A percentile compares a stretch with the other conserved stretches of the same genome.
phyloP scores from a whole-genome alignment of 2,113 vertebrate species.

The Pelodiscus sinensis region DNA sequence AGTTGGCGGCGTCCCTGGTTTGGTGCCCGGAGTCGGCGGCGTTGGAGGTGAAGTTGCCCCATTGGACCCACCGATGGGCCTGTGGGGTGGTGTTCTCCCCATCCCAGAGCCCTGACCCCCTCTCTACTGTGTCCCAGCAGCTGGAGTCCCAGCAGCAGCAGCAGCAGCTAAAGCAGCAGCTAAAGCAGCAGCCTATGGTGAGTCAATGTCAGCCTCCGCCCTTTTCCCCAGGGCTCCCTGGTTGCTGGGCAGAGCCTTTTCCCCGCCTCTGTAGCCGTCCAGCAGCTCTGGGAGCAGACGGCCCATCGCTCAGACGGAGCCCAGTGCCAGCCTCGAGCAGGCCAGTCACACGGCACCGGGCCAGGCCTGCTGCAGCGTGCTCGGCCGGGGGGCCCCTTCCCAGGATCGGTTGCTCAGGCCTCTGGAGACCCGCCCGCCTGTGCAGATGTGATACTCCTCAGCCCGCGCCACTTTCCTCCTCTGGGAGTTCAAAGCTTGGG shows the following conservation, averaged over 20 bases:
- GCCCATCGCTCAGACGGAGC: not conserved
- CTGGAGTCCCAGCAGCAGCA: slow-evolving; percentile 73
- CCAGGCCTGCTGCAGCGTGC: too few relatives aligned
- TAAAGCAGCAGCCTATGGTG: not conserved
- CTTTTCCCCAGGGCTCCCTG: not conserved
- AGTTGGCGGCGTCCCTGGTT: not conserved
- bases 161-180: slow-evolving; percentile 76
- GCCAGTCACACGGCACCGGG: too few relatives aligned
- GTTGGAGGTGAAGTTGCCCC: slow-evolving; percentile 25
- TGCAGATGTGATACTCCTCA: too few relatives aligned
- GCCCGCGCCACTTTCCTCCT: too few relatives aligned
- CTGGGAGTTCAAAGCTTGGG: too few relatives aligned
- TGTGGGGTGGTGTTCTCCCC: accelerated
- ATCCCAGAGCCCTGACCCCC: not conserved
- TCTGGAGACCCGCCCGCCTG: too few relatives aligned
- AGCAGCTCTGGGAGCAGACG: not conserved
- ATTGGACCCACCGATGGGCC: accelerated
- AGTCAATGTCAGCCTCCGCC: not conserved
- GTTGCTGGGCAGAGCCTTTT: not conserved
- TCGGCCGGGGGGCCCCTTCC: too few relatives aligned
- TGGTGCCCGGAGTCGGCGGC: not conserved
- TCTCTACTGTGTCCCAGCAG: slow-evolving; percentile 56
- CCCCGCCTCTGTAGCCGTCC: not conserved
- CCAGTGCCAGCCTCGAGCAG: too few relatives aligned
- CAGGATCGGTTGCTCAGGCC: too few relatives aligned